Conservation (phyloP, 2,797 vertebrate genomes). For the Coregonus sp. region DNA sequence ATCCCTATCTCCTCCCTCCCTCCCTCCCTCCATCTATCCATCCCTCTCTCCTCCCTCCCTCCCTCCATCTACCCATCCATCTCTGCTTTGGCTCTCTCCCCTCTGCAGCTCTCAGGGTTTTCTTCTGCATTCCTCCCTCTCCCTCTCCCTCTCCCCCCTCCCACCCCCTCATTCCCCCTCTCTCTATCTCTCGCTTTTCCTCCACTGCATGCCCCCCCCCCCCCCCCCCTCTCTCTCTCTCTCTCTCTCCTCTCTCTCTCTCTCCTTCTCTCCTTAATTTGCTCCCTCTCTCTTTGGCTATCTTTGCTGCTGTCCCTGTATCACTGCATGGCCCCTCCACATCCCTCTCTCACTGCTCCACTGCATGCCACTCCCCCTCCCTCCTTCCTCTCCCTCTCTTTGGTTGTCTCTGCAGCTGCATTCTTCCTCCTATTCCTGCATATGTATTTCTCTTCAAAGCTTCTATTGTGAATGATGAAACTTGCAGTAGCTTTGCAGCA, state of each 20-base stretch:
- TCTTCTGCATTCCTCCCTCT: constrained; percentile 54
- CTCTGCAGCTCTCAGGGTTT: constrained; percentile 67
- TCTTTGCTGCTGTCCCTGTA: constrained; percentile 44
- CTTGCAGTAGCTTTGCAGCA: constrained; percentile 62
- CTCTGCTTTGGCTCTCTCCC: constrained; percentile 68
- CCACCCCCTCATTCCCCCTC: constrained; percentile 34
- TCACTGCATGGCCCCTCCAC: constrained; percentile 40
- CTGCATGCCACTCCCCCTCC: constrained; percentile 35
- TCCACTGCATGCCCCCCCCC: constrained; percentile 1
- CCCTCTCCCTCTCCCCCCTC: constrained; percentile 18
- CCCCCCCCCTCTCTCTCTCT: neutral
- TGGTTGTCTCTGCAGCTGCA: constrained; percentile 55
- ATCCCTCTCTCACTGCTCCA: constrained; percentile 33
- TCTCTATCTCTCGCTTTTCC: constrained; percentile 19
- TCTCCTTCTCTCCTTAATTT: constrained; percentile 21
- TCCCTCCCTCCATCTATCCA: constrained; percentile 51
- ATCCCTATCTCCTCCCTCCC: constrained; percentile 51
- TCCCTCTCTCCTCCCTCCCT: neutral
- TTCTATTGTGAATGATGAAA: constrained; percentile 45
- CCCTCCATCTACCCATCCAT: constrained; percentile 53
- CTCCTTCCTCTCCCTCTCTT: constrained; percentile 24
- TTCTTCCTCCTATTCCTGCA: constrained; percentile 54
- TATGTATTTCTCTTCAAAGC: constrained; percentile 37
- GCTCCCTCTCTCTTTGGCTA: neutral
- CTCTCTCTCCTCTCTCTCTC: neutral